Evolutionary conservation across 2,113 vertebrate species (phyloP).

Genomic region (Callipepla californica): DNA sequence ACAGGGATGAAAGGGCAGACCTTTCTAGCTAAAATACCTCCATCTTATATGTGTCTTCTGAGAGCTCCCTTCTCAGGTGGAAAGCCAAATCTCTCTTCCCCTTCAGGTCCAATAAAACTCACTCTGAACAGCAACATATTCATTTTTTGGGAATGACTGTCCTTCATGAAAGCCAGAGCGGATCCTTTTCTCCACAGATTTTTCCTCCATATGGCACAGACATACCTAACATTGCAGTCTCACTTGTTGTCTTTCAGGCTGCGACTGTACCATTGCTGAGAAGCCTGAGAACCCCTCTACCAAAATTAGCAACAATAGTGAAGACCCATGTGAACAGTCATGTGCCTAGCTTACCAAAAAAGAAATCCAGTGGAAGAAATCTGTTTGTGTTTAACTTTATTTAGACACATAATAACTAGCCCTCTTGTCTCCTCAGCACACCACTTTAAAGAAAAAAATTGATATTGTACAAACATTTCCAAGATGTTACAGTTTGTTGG

Average conservation of each 20-base stretch:
- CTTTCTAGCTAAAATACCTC: neutral
- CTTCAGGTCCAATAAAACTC: neutral
- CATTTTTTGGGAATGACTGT: neutral
- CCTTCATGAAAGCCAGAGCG: neutral
- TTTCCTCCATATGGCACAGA: neutral
- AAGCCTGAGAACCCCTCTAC: neutral
- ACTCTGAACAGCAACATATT: neutral
- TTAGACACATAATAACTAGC: neutral
- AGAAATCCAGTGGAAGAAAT: neutral
- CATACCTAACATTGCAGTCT: fast-evolving
- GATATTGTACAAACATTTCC: neutral
- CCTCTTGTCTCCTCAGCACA: neutral
- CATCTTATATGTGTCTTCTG: fast-evolving
- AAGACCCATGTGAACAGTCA: neutral
- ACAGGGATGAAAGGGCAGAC: neutral
- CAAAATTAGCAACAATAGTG: neutral
- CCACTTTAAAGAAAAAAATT: neutral
- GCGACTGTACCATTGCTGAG: neutral
- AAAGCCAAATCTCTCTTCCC: neutral
- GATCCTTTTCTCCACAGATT: neutral
- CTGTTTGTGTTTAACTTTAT: neutral
- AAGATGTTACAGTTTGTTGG: neutral
- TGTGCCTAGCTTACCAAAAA: neutral
- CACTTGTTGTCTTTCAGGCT: neutral
- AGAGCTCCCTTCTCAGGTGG: fast-evolving